Conservation (phyloP, 2,113 vertebrate genomes). For the Sitta europaea region DNA sequence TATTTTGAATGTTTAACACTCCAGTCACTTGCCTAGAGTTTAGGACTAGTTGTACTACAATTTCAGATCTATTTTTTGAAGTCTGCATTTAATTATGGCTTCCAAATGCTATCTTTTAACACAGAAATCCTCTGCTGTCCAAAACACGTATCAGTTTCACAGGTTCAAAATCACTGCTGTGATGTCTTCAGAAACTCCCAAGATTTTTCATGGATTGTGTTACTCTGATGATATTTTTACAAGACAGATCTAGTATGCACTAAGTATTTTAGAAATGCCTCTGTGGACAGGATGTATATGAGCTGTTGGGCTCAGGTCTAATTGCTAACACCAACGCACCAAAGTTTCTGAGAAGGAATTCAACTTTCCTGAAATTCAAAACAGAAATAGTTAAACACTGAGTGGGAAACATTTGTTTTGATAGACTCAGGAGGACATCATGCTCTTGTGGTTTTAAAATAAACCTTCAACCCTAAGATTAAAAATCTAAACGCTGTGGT, state of each 20-base stretch:
- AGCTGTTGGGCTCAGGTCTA: neutral
- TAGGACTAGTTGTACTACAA: neutral
- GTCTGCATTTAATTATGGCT: neutral
- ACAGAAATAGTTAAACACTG: neutral
- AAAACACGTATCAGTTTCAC: fast-evolving
- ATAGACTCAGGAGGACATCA: neutral
- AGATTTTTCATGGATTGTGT: neutral
- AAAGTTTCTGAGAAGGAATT: neutral
- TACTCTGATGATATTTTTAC: neutral
- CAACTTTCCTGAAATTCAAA: neutral
- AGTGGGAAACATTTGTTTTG: neutral
- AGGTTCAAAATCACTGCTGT: neutral
- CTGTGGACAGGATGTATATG: neutral
- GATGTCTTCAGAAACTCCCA: neutral
- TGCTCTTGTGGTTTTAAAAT: neutral
- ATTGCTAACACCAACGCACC: neutral
- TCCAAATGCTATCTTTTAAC: neutral
- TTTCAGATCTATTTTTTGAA: neutral
- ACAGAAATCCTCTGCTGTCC: neutral
- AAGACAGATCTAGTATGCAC: neutral
- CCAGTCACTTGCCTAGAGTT: neutral
- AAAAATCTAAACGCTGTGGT: neutral
- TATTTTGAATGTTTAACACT: neutral
- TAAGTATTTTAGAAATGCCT: neutral
- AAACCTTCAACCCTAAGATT: neutral